phyloP scores from a whole-genome alignment of 1,140 invertebrate genomes.

The Rhizoglyphus robini region DNA sequence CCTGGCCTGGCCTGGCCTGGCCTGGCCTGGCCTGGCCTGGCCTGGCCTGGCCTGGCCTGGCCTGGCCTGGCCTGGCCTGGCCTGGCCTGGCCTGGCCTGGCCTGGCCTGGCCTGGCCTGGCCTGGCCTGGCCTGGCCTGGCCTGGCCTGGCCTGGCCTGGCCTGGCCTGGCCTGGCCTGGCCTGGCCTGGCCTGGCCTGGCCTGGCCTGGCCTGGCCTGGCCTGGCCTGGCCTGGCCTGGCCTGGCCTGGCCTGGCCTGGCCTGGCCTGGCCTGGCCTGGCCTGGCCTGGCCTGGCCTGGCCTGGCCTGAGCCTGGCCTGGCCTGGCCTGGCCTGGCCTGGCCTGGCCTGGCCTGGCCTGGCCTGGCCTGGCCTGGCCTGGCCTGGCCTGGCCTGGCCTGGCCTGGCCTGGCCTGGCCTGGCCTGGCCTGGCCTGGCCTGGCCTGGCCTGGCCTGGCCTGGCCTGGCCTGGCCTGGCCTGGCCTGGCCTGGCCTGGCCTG shows the following conservation, averaged over 20 bases:
- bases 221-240: slow-evolving; percentile 23
- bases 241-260: slow-evolving; percentile 22
- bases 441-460: slow-evolving; percentile 28
- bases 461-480: slow-evolving; percentile 24
- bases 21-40: slow-evolving; percentile 27
- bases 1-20: slow-evolving; percentile 21
- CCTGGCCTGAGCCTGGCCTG: slow-evolving; percentile 26
- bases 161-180: slow-evolving; percentile 23
- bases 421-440: slow-evolving; percentile 27
- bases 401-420: slow-evolving; percentile 28
- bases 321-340: slow-evolving; percentile 28
- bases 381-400: slow-evolving; percentile 27
- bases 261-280: slow-evolving; percentile 26
- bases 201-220: slow-evolving; percentile 27
- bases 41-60: slow-evolving; percentile 27
- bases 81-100: slow-evolving; percentile 23
- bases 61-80: slow-evolving; percentile 20
- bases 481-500: slow-evolving; percentile 28
- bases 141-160: slow-evolving; percentile 21
- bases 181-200: slow-evolving; percentile 24
- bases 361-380: slow-evolving; percentile 26
- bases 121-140: slow-evolving; percentile 20
- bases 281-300: slow-evolving; percentile 23
- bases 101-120: slow-evolving; percentile 21
- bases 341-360: slow-evolving; percentile 26